These are phyloP conservation scores for Daptonema setosum DNA, from an alignment of 2,888 invertebrate genomes.

Conservation along the genomic window DNA sequence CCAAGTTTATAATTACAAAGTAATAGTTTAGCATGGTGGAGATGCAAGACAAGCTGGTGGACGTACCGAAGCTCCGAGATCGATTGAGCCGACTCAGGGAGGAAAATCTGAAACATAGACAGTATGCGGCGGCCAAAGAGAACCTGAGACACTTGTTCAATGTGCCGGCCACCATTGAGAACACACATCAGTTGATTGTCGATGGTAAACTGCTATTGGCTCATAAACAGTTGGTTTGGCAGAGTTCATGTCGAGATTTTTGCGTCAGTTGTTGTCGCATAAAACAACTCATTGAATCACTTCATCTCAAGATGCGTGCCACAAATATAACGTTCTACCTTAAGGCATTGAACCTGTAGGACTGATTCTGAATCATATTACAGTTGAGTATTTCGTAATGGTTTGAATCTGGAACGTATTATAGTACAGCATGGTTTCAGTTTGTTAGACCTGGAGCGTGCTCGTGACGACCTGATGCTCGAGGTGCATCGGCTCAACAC, in stretches of 20 bases:
- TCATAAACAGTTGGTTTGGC: conserved; percentile 46
- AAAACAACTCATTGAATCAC: neutral
- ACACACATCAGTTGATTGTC: conserved; percentile 73
- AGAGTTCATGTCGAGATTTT: neutral
- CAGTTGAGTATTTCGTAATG: too few relatives aligned
- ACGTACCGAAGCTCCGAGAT: conserved; percentile 55
- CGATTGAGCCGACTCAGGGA: conserved; percentile 63
- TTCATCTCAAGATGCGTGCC: too few relatives aligned
- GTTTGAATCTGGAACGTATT: too few relatives aligned
- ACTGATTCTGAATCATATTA: too few relatives aligned
- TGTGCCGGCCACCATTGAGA: conserved; percentile 80
- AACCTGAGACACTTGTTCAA: conserved; percentile 93
- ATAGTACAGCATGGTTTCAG: too few relatives aligned
- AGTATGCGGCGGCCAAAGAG: conserved; percentile 84
- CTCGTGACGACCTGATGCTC: conserved; percentile 76
- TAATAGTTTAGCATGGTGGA: conserved; percentile 47
- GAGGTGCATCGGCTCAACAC: conserved; percentile 80
- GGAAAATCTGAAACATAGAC: conserved; percentile 80
- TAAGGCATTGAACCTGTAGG: too few relatives aligned
- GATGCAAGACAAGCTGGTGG: conserved; percentile 49
- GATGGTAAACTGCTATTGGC: conserved; percentile 83
- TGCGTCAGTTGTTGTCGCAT: neutral
- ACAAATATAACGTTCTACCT: too few relatives aligned
- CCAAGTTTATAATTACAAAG: too few relatives aligned
- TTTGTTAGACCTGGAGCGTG: conserved; percentile 79